Base-by-base conservation (phyloP, 2,113 vertebrate genomes). In the Osmerus eperlanus region DNA sequence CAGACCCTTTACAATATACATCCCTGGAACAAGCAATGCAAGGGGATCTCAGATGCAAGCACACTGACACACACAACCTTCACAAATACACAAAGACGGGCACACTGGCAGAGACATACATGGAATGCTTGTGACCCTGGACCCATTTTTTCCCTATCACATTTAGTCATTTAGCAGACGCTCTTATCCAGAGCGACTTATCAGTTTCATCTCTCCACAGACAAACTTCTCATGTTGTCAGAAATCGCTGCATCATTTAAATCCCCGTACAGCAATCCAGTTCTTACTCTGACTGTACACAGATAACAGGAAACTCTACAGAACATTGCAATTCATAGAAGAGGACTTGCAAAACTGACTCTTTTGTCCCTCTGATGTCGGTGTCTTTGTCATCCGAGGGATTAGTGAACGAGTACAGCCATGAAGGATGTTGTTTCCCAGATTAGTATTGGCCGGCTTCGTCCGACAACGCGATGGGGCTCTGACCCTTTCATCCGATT, bases 381-480 rank as follows among this genome's bases (percentile, higher is more conserved):
- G 41, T 47, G 78, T 66, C 73, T 28, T 55, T 81, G 74, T 82
- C 77, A 65, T 84, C 72, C 71, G 2, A 65, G 60, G 81, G 89
- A 90, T 89, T 88, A 88, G 18, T 28, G 83, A 76, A 84, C 25
- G 58, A 81, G 77, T 61, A 71, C 58, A 85, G 79, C 59, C 74
- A 85, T 71, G 76, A 86, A 76, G 73, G 75, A 87, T 86, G 76
- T 80, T 16, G 68, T 72, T 86, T 83, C 74, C 77, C 84, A 87
- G 87, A 88, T 89, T 90, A 90, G 84, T 74, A 84, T 65, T 85
- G 87, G 88, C 83, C 85, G 76, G 78, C 15, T 23, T 28, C 60
- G 74, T 89, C 14, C 87, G 84, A 61, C 83, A 83, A 84, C 82
- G 85, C 86, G 86, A 88, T 85, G 81, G 83, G 78, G 79, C 86